Evolutionary conservation across 2,888 invertebrate genomes (phyloP), one percentile per base, ranked within the genome.

Genomic region (Hesperia comma): DNA sequence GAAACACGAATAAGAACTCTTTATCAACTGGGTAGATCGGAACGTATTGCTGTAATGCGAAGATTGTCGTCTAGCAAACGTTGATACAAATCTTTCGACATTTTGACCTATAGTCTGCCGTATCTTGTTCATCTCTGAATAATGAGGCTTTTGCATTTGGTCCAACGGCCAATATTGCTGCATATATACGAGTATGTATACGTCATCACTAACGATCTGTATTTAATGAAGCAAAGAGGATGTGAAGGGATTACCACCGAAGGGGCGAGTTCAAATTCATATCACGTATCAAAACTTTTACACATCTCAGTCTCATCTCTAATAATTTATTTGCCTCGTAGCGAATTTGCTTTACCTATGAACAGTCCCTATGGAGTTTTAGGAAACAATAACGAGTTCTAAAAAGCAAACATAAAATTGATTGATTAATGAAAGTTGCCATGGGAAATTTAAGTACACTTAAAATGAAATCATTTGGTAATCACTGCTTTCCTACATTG

Each of bases 1-100:
- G 49, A 17, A 49, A 49, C 49, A 10, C 19, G 49, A 49, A 6
- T 2, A 12, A 12, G 12, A 49, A 49, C 49, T 49, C 19, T 49
- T 21, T 49, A 49, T 49, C 49, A 19, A 2, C 19, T 8, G 49
- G 12, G 3, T 49, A 17, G 19, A 49, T 49, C 49, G 12, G 19
- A 49, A 49, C 19, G 49, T 49, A 19, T 49, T 10, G 17, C 46
- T 8, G 17, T 19, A 10, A 17, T 46, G 46, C 17, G 19, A 17
- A 46, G 46, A 49, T 49, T 12, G 49, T 49, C n/a, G 43, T 46
- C 6, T 7, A 19, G 49, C 49, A 12, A 49, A 49, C 46, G 8
- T 19, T 49, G 49, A 49, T 49, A 49, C 46, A 17, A 49, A 49
- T 49, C 49, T 49, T 19, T 17, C 19, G 49, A 49, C 49, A 49